Conservation (phyloP, 1,140 invertebrate species). For the Armadillidium nasatum region DNA sequence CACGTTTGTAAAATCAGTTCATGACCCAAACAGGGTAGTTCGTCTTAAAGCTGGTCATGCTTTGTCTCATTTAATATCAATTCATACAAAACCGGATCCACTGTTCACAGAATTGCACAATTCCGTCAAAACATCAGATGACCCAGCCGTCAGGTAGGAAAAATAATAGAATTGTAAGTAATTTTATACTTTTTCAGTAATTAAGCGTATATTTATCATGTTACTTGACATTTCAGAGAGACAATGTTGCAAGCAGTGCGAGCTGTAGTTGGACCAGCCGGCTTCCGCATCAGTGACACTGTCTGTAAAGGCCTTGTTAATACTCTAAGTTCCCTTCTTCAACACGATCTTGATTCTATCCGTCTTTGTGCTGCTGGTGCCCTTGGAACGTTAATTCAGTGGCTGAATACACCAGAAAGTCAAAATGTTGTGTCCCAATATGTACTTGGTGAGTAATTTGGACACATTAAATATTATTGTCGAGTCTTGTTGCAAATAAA, state of each 20-base stretch:
- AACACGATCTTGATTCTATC: constrained; percentile 72
- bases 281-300: constrained; percentile 80
- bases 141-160: constrained; percentile 65
- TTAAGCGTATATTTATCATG: no score
- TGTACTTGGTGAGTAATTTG: constrained; percentile 55
- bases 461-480: no score
- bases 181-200: no score
- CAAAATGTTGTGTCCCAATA: constrained; percentile 68
- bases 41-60: constrained; percentile 83
- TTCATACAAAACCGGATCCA: constrained; percentile 73
- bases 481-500: no score
- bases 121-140: constrained; percentile 76
- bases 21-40: constrained; percentile 80
- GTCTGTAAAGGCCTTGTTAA: constrained; percentile 69
- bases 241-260: constrained; percentile 86
- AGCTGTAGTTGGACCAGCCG: constrained; percentile 70
- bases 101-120: constrained; percentile 85
- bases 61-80: constrained; percentile 79
- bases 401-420: constrained; percentile 68
- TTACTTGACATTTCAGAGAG: constrained; percentile 58
- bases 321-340: constrained; percentile 64
- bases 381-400: constrained; percentile 75
- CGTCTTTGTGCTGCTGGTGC: constrained; percentile 77
- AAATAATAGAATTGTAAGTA: no score
- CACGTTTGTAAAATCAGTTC: constrained; percentile 89